Evolutionary conservation across 2,797 vertebrate genomes (phyloP), one percentile per base, ranked within the genome.

Genomic region (Chiroxiphia lanceolata): DNA sequence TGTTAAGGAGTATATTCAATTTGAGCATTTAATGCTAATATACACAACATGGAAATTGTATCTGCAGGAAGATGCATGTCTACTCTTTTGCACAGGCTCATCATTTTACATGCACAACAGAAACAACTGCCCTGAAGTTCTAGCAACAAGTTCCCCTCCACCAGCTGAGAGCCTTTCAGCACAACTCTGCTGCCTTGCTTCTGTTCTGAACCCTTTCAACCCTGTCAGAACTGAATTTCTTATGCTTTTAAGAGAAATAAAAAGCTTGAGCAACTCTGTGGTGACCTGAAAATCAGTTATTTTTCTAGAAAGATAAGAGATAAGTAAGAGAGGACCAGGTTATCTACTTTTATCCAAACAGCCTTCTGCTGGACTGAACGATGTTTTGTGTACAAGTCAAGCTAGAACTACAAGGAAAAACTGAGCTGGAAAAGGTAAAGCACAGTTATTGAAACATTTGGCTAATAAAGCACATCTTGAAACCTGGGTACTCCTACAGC

Each of bases 261-360:
- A 67, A 59, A 57, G 22, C 19, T 9, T 40, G 15, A 34, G 15
- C 4, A 67, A 26, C 31, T 34, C 19, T 50, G 9, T n/a, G 21
- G 27, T 63, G 67, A 88, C 26, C 72, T 64, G 34, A 31, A 45
- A 33, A 33, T 83, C 27, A 40, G n/a, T 47, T 87, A 34, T 57
- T 65, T 77, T 50, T 45, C 40, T 9, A 60, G 26, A 45, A 87
- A 77, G 65, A 19, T 4, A 56, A 60, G 17, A 48, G 34, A 15
- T 2, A 44, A 56, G 10, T 20, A 34, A 84, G 51, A 51, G 4
- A 36, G 4, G 9, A 25, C 11, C 18, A 25, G 3, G 0, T 1
- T n/a, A 29, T 2, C 44, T 6, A 31, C 56, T 72, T 86, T 48
- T 51, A 51, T 42, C 72, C 56, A 34, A 4, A 27, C 13, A 26